Percentiles rank a stretch among this genome's conserved stretches.
Evolutionary conservation across 2,113 vertebrate species (phyloP).

Genomic region (Centropristis striata): DNA sequence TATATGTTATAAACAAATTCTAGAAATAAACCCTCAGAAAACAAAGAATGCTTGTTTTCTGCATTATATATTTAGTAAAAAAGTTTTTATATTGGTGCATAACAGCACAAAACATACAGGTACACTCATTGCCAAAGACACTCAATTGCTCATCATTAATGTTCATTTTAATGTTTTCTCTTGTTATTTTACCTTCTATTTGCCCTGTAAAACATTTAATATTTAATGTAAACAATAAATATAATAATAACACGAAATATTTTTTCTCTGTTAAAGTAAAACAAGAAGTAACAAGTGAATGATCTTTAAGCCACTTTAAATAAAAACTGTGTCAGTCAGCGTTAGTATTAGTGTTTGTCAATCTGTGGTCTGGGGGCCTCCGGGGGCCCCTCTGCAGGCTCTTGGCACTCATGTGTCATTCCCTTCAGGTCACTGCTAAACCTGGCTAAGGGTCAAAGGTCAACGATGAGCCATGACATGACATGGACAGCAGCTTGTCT

Average conservation of each 20-base stretch:
- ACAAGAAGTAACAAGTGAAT: too few species aligned
- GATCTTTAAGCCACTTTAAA: background rate
- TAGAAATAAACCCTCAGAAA: too few species aligned
- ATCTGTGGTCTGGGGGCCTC: background rate
- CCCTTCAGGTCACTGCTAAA: slow-evolving; percentile 8
- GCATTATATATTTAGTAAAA: too few species aligned
- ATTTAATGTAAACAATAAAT: background rate
- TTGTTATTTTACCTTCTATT: background rate
- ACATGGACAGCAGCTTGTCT: background rate
- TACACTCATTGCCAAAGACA: too few species aligned
- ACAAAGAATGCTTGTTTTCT: too few species aligned
- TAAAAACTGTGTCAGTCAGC: background rate
- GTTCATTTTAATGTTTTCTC: background rate
- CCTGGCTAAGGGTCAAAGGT: slow-evolving; percentile 41
- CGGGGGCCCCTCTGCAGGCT: background rate
- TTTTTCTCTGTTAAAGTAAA: too few species aligned
- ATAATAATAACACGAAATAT: too few species aligned
- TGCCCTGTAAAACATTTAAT: background rate
- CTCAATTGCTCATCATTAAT: background rate
- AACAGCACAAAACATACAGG: too few species aligned
- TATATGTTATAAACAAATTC: too few species aligned
- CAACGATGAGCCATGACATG: slow-evolving; percentile 1
- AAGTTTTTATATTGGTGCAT: too few species aligned
- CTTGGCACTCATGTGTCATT: background rate
- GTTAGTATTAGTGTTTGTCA: background rate